Evolutionary conservation across 2,113 vertebrate genomes (phyloP).

Genomic region (Dasyurus viverrinus): DNA sequence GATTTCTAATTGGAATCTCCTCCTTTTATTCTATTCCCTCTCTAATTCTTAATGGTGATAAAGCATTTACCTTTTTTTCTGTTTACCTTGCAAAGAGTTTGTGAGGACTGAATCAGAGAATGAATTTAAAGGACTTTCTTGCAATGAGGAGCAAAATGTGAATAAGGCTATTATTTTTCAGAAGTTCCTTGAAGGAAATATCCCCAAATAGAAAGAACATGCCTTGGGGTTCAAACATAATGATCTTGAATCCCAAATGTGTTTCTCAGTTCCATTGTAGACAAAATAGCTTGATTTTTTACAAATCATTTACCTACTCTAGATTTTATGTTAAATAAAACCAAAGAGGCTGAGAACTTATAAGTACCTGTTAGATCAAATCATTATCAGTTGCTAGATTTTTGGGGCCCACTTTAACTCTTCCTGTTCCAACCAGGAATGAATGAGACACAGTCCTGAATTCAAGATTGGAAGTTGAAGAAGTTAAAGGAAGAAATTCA

Average conservation of each 20-base stretch:
- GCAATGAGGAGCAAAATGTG: neutral
- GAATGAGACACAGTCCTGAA: neutral
- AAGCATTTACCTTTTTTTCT: neutral
- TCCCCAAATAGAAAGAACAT: neutral
- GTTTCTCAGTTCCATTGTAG: neutral
- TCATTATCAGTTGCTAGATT: neutral
- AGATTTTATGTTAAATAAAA: neutral
- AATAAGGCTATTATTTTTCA: neutral
- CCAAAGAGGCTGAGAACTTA: neutral
- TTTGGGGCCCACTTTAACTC: neutral
- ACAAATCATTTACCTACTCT: neutral
- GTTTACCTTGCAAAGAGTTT: neutral
- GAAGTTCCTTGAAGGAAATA: constrained; percentile 13
- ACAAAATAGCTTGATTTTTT: constrained; percentile 14
- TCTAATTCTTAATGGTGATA: neutral
- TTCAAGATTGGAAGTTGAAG: neutral
- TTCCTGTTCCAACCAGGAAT: neutral
- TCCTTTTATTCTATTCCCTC: neutral
- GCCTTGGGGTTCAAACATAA: constrained; percentile 18
- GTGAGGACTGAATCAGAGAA: neutral
- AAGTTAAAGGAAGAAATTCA: neutral
- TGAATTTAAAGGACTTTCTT: neutral
- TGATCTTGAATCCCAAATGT: neutral
- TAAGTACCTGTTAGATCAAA: neutral
- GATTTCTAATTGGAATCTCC: neutral